phyloP scores from a whole-genome alignment of 2,113 vertebrate genomes.

The Gymnarchus niloticus region DNA sequence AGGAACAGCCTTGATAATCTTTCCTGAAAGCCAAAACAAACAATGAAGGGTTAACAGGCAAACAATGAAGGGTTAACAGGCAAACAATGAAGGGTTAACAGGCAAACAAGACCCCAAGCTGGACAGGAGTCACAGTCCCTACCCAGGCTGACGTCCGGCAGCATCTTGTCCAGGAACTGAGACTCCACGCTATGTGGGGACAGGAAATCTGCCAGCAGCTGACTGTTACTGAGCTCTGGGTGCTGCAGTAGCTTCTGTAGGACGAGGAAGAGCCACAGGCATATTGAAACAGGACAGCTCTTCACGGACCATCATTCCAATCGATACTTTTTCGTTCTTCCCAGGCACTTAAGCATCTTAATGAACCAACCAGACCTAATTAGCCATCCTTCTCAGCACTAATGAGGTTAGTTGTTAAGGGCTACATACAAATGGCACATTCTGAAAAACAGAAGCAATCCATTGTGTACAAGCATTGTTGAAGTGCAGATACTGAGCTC shows the following conservation, averaged over 20 bases:
- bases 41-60: background rate
- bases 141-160: slow-evolving; percentile 96
- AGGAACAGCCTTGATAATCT: slow-evolving; percentile 97
- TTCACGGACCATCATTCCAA: background rate
- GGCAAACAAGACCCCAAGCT: background rate
- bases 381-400: background rate
- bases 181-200: slow-evolving; percentile 92
- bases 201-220: slow-evolving; percentile 90
- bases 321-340: background rate
- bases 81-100: background rate
- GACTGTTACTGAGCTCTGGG: slow-evolving; percentile 92
- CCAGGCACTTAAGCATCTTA: background rate
- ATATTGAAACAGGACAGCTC: background rate
- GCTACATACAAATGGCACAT: background rate
- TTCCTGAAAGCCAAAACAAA: slow-evolving; percentile 68
- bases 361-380: background rate
- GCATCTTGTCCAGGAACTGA: slow-evolving; percentile 94
- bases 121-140: slow-evolving; percentile 35
- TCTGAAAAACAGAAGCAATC: background rate
- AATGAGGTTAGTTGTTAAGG: background rate
- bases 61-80: background rate
- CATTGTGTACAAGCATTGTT: background rate
- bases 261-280: background rate
- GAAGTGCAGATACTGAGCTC: background rate
- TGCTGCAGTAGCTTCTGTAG: slow-evolving; percentile 84